These are phyloP conservation scores for Halcyon chelicuti DNA, from an alignment of 2,797 vertebrate genomes.

Conservation along the genomic window DNA sequence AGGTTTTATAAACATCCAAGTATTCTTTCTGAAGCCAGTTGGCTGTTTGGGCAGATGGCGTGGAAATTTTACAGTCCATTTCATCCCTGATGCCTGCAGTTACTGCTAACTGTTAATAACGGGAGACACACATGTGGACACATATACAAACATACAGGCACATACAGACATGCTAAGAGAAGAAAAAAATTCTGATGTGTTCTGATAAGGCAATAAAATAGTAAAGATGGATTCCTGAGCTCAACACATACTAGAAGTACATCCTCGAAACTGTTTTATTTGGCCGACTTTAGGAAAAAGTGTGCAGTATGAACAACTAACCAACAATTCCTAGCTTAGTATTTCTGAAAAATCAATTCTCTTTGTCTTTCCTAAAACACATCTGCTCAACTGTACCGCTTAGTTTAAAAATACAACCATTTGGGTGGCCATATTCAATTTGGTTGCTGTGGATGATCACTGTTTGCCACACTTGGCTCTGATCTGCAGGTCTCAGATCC, in stretches of 20 bases:
- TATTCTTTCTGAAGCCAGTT: background rate
- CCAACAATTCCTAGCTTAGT: background rate
- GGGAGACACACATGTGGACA: background rate
- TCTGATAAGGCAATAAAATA: background rate
- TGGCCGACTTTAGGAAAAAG: background rate
- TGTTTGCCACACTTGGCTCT: background rate
- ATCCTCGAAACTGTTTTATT: background rate
- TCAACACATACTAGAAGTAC: background rate
- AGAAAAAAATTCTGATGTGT: background rate
- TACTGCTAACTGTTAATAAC: background rate
- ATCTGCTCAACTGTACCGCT: background rate
- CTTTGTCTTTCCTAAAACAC: background rate
- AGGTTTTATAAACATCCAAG: background rate
- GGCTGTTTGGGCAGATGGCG: background rate
- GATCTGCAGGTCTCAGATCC: background rate
- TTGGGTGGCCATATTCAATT: background rate
- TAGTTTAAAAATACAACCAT: background rate
- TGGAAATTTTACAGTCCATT: background rate
- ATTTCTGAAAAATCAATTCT: background rate
- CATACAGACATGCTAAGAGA: background rate
- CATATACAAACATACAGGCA: background rate
- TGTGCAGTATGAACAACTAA: background rate
- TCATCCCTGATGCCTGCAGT: background rate
- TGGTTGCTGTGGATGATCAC: background rate
- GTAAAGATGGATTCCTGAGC: background rate